Percentiles rank a stretch among this genome's conserved stretches.
Conservation (phyloP, 1,140 invertebrate genomes). For the Drosophila ogumai region DNA sequence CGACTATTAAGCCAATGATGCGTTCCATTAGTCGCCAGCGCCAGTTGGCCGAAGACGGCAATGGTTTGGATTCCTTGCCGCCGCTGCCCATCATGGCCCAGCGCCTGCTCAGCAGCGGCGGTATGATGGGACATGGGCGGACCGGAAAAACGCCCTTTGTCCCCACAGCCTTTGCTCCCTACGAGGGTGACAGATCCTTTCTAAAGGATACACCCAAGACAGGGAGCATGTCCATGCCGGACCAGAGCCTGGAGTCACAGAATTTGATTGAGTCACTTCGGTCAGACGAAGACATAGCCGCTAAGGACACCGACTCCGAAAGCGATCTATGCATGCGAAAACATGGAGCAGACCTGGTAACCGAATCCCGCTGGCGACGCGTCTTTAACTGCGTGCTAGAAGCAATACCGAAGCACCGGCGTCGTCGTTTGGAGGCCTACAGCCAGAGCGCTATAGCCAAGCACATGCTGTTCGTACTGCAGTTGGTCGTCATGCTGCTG, state of each 20-base stretch:
- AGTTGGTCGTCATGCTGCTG: constrained; percentile 22
- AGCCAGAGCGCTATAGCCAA: not conserved
- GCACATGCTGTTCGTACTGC: constrained; percentile 48
- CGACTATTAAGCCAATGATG: constrained; percentile 28
- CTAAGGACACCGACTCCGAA: constrained; percentile 54
- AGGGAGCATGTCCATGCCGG: not conserved
- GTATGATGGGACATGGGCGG: not conserved
- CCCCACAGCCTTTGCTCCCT: constrained; percentile 7
- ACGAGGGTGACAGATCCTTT: constrained; percentile 1
- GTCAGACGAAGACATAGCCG: not conserved
- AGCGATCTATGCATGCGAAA: constrained; percentile 22
- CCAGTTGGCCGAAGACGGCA: constrained; percentile 15
- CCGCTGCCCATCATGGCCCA: constrained; percentile 21
- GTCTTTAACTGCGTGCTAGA: constrained; percentile 22
- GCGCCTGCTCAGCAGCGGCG: constrained; percentile 15
- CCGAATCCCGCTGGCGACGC: constrained; percentile 11
- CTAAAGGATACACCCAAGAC: not conserved
- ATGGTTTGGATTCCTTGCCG: constrained; percentile 19
- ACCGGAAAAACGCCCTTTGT: not conserved
- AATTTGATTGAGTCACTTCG: not conserved
- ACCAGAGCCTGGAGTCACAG: not conserved
- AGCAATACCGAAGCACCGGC: constrained; percentile 23
- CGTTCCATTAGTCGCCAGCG: constrained; percentile 29
- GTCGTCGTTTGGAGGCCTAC: constrained; percentile 23
- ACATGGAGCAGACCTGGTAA: not conserved